phyloP scores from a whole-genome alignment of 2,113 vertebrate species.

The Salvelinus fontinalis region DNA sequence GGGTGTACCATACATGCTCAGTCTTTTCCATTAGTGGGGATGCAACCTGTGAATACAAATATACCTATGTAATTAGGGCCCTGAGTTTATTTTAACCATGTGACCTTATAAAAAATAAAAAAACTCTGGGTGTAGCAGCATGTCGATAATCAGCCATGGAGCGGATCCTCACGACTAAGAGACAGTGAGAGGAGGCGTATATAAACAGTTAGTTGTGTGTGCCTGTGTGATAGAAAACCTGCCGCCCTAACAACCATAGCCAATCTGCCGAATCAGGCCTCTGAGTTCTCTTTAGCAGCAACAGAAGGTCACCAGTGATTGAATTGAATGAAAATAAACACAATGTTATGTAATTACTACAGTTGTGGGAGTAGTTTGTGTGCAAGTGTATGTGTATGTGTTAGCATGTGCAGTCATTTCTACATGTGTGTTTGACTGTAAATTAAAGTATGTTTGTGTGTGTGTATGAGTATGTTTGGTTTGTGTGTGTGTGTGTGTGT shows the following conservation, averaged over 20 bases:
- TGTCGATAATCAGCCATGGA: constrained; percentile 23
- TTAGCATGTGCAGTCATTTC: neutral
- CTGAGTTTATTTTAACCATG: too few relatives aligned
- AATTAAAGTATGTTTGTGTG: neutral
- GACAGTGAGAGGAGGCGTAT: neutral
- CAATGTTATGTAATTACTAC: constrained; percentile 27
- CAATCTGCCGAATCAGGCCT: constrained; percentile 56
- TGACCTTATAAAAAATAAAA: too few relatives aligned
- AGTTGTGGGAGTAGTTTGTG: neutral
- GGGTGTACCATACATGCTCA: too few relatives aligned
- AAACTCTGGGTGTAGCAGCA: constrained; percentile 23
- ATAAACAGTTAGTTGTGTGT: neutral
- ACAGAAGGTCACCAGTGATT: constrained; percentile 64
- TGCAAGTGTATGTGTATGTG: neutral
- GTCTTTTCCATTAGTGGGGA: too few relatives aligned
- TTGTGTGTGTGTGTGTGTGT: neutral
- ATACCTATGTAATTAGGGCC: too few relatives aligned
- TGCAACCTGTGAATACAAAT: too few relatives aligned
- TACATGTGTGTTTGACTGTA: neutral
- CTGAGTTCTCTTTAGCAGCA: constrained; percentile 37
- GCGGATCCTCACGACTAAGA: neutral
- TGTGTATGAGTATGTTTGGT: neutral
- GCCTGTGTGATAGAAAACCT: neutral
- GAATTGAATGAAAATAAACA: constrained; percentile 52
- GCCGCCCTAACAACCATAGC: constrained; percentile 46